Base-by-base conservation (phyloP, 2,113 vertebrate genomes). In the Equus quagga region DNA sequence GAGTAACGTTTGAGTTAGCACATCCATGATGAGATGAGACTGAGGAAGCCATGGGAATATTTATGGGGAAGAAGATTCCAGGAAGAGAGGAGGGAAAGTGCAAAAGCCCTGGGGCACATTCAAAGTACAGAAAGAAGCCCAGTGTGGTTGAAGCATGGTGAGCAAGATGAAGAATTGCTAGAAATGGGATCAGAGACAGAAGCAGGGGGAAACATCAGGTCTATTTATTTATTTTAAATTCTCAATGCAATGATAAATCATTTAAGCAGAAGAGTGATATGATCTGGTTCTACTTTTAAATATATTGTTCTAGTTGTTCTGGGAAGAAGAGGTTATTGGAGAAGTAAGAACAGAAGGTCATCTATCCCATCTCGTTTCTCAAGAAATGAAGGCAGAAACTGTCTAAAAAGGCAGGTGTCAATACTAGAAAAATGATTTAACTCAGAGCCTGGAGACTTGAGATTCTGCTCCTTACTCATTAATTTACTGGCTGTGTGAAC, bases 181-280 rank as follows among this genome's bases (percentile, higher is more conserved):
- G 13, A 70, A 82, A 72, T 24, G 46, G 31, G 3, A 5, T 85
- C 26, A 49, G 36, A 88, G 64, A 79, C 69, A 13, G 65, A 94
- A 87, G 26, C 54, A 69, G 28, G 23, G 21, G n/a, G 28, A 33
- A 89, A 78, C 6, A 54, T 11, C 36, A 78, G 15, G 58, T 21
- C 62, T n/a, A 26, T 62, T 76, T 81, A 70, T 86, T 78, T 36
- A n/a, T 79, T 64, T 79, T 41, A 60, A 92, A 67, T 96, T 97
- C 56, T 76, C 62, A 94, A 85, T 78, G 17, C 56, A 86, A 1
- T 72, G 65, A 70, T 36, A 91, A 36, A n/a, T 58, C 31, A 73
- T 81, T 78, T 65, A 86, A 70, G 9, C 54, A 31, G 60, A 79
- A 92, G 62, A 65, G 4, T 70, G 31, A 51, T 58, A 21, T 26